These are phyloP conservation scores for Drosophila trapezifrons DNA, from an alignment of 1,140 invertebrate genomes.

Conservation along the genomic window DNA sequence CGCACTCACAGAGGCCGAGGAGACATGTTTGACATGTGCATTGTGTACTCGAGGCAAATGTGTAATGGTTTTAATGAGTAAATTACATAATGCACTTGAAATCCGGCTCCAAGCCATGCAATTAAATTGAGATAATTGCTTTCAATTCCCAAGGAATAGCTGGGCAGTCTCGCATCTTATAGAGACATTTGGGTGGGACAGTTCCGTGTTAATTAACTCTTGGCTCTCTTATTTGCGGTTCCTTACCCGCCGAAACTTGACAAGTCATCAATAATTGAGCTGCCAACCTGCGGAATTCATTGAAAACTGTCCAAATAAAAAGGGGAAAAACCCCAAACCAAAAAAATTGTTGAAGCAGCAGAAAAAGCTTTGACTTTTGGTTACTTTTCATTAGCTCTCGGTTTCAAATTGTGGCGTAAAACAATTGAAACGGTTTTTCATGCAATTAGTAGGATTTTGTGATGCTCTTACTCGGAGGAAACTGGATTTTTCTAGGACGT, in stretches of 20 bases:
- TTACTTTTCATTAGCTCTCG: constrained; percentile 44
- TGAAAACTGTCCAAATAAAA: constrained; percentile 34
- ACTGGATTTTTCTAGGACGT: too few relatives aligned
- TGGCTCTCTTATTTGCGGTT: constrained; percentile 27
- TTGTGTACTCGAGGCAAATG: constrained; percentile 50
- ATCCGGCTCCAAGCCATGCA: constrained; percentile 59
- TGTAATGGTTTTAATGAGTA: constrained; percentile 75
- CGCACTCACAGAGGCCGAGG: constrained; percentile 23
- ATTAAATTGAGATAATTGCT: constrained; percentile 58
- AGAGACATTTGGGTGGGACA: constrained; percentile 10
- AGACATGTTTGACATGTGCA: constrained; percentile 56
- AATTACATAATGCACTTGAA: constrained; percentile 66
- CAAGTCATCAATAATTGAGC: constrained; percentile 51
- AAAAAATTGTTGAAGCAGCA: constrained; percentile 23
- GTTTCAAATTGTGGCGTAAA: constrained; percentile 24
- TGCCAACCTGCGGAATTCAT: constrained; percentile 44
- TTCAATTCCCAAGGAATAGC: constrained; percentile 27
- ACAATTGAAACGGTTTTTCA: constrained; percentile 14
- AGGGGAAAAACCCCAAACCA: constrained; percentile 3
- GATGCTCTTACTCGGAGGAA: constrained; percentile 9
- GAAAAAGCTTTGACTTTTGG: constrained; percentile 43
- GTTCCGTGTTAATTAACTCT: constrained; percentile 38
- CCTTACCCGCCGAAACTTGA: constrained; percentile 16
- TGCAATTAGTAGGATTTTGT: not conserved
- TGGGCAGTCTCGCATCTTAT: constrained; percentile 1